Conservation (phyloP, 2,797 vertebrate species). For the Semotilus atromaculatus region DNA sequence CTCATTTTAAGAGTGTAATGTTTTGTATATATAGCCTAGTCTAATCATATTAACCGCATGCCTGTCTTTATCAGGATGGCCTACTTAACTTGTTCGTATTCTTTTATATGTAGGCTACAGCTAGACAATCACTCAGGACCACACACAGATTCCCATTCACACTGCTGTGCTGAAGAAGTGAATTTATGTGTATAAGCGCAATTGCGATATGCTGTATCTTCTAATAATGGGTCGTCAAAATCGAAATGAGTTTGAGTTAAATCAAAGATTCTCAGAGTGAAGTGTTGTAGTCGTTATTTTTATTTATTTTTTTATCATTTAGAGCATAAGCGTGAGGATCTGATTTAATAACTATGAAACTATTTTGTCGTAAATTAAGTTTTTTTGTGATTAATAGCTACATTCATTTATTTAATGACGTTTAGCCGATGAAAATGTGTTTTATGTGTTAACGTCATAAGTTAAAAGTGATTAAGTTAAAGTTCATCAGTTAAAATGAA, state of each 20-base stretch:
- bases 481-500: background rate
- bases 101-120: background rate
- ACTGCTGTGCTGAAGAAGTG: background rate
- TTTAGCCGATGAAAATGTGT: background rate
- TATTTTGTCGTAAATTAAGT: background rate
- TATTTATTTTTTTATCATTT: background rate
- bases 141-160: slow-evolving; percentile 7
- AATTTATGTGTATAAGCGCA: background rate
- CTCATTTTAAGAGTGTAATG: background rate
- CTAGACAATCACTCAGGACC: slow-evolving; percentile 1
- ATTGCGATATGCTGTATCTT: background rate
- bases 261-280: background rate
- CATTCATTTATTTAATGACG: background rate
- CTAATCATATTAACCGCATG: background rate
- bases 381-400: background rate
- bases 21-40: background rate
- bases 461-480: background rate
- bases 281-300: background rate
- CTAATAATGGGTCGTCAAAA: background rate
- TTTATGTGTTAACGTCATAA: background rate
- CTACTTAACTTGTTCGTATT: background rate
- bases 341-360: background rate
- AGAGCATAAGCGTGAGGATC: background rate
- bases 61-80: background rate
- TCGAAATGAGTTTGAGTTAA: background rate